Evolutionary conservation across 2,888 invertebrate genomes (phyloP).

Genomic region (Eupithecia abbreviata): DNA sequence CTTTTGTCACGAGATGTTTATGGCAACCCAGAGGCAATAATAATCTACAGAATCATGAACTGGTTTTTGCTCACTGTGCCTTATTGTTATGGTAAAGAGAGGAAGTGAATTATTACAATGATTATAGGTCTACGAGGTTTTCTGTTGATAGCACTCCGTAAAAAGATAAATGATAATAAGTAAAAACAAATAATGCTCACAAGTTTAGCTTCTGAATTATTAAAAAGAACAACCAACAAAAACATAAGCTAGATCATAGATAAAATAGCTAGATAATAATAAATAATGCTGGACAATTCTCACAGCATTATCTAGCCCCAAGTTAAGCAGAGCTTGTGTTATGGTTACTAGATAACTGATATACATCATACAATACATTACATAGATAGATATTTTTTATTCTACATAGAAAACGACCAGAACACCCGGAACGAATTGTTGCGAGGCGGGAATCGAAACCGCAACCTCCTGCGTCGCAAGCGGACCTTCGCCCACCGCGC

Average conservation of each 20-base stretch:
- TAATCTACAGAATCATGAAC: constrained; percentile 19
- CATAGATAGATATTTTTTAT: too few relatives aligned
- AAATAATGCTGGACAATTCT: too few relatives aligned
- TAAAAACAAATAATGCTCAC: not conserved
- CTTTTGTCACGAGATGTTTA: constrained; percentile 30
- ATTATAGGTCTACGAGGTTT: constrained; percentile 1
- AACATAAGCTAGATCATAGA: not conserved
- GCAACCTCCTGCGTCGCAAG: too few relatives aligned
- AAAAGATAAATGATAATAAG: not conserved
- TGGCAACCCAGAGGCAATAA: constrained; percentile 20
- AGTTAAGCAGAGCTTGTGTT: too few relatives aligned
- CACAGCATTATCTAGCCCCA: too few relatives aligned
- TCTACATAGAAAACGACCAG: too few relatives aligned
- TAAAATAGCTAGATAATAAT: too few relatives aligned
- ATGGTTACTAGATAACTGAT: too few relatives aligned
- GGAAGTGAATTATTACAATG: constrained; percentile 24
- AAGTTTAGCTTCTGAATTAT: not conserved
- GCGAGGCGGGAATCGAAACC: too few relatives aligned
- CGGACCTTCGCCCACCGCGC: too few relatives aligned
- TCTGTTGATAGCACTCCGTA: not conserved
- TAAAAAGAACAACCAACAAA: not conserved
- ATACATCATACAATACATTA: too few relatives aligned
- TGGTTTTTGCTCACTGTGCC: constrained; percentile 21
- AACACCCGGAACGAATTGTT: too few relatives aligned
- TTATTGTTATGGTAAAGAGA: constrained; percentile 27